Evolutionary conservation across 2,888 invertebrate genomes (phyloP).

Genomic region (Agonopterix arenella): DNA sequence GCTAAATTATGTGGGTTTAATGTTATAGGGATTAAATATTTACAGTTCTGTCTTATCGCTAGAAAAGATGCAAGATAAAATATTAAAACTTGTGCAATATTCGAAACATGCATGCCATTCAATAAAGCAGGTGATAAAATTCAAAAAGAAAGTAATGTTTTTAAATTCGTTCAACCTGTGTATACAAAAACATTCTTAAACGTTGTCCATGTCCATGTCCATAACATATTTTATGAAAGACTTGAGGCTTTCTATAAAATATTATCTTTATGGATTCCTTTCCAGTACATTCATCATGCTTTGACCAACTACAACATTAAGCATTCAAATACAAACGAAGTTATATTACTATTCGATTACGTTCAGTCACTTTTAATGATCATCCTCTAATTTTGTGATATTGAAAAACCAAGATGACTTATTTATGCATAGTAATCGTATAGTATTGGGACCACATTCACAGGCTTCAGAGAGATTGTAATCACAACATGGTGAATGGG

Average conservation of each 20-base stretch:
- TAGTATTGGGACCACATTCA: conserved; percentile 60
- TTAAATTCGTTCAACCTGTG: neutral
- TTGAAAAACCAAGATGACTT: conserved; percentile 3
- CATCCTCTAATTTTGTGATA: neutral
- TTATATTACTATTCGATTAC: conserved; percentile 50
- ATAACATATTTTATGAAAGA: too few species aligned
- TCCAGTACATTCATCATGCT: conserved; percentile 44
- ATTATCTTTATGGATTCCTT: neutral
- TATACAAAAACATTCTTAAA: neutral
- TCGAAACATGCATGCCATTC: conserved; percentile 55
- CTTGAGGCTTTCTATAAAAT: too few species aligned
- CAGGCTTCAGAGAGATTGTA: conserved; percentile 54
- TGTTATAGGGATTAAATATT: too few species aligned
- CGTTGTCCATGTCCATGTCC: too few species aligned
- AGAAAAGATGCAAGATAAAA: too few species aligned
- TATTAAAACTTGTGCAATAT: conserved; percentile 24
- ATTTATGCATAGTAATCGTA: conserved; percentile 42
- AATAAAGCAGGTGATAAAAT: conserved; percentile 42
- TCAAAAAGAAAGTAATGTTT: neutral
- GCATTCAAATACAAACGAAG: conserved; percentile 34
- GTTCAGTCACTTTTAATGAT: conserved; percentile 15
- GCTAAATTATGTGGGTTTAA: too few species aligned
- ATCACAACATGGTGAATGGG: conserved; percentile 5
- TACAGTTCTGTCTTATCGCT: too few species aligned
- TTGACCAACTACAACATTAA: conserved; percentile 48